These are phyloP conservation scores for Drosophila yooni DNA, from an alignment of 2,888 invertebrate genomes.

Conservation along the genomic window DNA sequence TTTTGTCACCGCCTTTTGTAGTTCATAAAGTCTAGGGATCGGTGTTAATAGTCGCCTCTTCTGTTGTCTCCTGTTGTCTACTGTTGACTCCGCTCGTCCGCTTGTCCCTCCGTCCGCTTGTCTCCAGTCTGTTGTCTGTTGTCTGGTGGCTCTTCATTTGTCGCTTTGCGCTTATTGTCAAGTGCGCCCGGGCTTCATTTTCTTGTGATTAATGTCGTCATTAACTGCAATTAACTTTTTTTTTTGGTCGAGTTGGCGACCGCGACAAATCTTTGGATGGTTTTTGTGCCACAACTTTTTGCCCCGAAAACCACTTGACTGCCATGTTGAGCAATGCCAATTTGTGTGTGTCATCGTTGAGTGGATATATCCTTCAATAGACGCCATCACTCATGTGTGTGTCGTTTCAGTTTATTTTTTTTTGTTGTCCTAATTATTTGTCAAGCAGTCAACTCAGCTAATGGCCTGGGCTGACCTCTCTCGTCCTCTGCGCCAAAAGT, in stretches of 20 bases:
- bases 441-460: conserved; percentile 66
- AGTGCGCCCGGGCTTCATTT: conserved; percentile 78
- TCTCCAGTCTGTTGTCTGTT: conserved; percentile 7
- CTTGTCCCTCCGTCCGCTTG: conserved; percentile 4
- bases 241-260: conserved; percentile 61
- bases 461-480: conserved; percentile 71
- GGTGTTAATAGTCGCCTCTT: conserved; percentile 78
- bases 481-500: conserved; percentile 14
- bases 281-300: conserved; percentile 56
- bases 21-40: conserved; percentile 65
- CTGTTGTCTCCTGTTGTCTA: conserved; percentile 25
- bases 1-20: conserved; percentile 56
- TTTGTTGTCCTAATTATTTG: conserved; percentile 74
- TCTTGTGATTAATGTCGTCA: conserved; percentile 84
- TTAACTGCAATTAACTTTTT: conserved; percentile 84
- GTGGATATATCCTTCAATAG: conserved; percentile 61
- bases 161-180: conserved; percentile 78
- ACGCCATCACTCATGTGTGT: conserved; percentile 67
- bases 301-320: conserved; percentile 68
- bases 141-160: conserved; percentile 68
- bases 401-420: conserved; percentile 27
- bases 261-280: conserved; percentile 74
- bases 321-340: conserved; percentile 75
- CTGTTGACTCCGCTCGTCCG: conserved; percentile 13
- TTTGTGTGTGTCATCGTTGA: conserved; percentile 66